Conservation (phyloP, 2,113 vertebrate genomes). For the Thamnaconus septentrionalis region DNA sequence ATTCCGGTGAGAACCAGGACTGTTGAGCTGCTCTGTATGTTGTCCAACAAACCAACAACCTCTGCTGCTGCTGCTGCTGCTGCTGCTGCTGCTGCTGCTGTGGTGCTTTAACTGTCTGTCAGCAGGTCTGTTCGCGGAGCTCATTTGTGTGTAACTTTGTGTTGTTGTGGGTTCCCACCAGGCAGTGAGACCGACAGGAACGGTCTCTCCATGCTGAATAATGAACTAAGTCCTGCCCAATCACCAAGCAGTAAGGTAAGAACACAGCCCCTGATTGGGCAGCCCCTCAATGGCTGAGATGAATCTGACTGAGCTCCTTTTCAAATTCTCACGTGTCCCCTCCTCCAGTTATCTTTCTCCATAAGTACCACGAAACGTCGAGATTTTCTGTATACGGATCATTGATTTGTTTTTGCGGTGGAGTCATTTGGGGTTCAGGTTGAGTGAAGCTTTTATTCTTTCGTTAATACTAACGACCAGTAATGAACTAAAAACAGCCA, state of each 20-base stretch:
- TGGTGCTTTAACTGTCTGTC: constrained; percentile 55
- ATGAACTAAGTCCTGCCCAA: constrained; percentile 86
- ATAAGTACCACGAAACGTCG: too few species aligned
- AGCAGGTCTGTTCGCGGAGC: constrained; percentile 31
- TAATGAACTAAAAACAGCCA: too few species aligned
- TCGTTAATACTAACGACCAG: too few species aligned
- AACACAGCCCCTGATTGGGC: constrained; percentile 56
- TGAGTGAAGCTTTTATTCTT: too few species aligned
- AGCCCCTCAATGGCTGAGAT: constrained; percentile 25
- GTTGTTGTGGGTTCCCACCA: constrained; percentile 77
- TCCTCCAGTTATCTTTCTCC: neutral
- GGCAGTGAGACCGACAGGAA: constrained; percentile 87
- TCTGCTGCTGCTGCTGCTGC: constrained; percentile 30
- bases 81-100: constrained; percentile 25
- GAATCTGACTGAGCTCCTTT: constrained; percentile 1
- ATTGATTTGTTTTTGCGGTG: too few species aligned
- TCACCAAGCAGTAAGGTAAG: constrained; percentile 86
- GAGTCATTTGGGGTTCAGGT: too few species aligned
- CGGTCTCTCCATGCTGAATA: constrained; percentile 71
- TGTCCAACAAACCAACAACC: constrained; percentile 13
- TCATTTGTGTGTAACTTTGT: constrained; percentile 64
- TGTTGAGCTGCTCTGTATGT: constrained; percentile 15
- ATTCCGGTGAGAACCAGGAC: neutral
- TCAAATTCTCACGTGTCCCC: neutral
- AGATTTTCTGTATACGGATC: too few species aligned